Evolutionary conservation across 2,113 vertebrate species (phyloP).

Genomic region (Lichenostomus cassidix): DNA sequence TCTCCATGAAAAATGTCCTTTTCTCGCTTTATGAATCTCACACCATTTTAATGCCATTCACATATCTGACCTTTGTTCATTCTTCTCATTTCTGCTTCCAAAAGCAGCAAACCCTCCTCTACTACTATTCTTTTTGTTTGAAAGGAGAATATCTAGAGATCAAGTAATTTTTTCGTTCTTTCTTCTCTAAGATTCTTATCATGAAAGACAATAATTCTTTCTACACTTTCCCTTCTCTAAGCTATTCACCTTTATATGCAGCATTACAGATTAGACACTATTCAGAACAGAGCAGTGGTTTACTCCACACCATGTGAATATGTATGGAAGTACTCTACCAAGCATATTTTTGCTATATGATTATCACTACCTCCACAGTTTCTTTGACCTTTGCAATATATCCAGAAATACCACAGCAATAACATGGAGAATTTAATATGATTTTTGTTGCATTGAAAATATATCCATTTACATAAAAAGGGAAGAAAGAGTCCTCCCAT

Average conservation of each 20-base stretch:
- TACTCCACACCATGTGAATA: neutral
- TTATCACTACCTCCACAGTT: neutral
- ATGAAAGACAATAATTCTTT: neutral
- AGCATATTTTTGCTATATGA: neutral
- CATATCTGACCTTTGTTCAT: neutral
- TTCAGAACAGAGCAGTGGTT: neutral
- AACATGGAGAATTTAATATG: accelerated
- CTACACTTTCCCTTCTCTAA: neutral
- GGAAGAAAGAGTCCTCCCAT: neutral
- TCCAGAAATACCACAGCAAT: neutral
- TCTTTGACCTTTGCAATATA: neutral
- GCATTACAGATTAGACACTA: neutral
- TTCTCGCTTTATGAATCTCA: neutral
- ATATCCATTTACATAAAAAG: neutral
- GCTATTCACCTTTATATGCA: neutral
- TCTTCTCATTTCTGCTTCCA: neutral
- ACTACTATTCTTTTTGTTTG: neutral
- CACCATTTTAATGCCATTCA: neutral
- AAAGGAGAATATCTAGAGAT: neutral
- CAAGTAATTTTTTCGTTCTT: neutral
- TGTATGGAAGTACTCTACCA: neutral
- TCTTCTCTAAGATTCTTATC: neutral
- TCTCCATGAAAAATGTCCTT: neutral
- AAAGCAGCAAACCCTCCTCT: neutral
- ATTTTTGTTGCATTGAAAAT: neutral